These are phyloP conservation scores for Rhinoderma darwinii DNA, from an alignment of 2,113 vertebrate genomes.

Conservation along the genomic window DNA sequence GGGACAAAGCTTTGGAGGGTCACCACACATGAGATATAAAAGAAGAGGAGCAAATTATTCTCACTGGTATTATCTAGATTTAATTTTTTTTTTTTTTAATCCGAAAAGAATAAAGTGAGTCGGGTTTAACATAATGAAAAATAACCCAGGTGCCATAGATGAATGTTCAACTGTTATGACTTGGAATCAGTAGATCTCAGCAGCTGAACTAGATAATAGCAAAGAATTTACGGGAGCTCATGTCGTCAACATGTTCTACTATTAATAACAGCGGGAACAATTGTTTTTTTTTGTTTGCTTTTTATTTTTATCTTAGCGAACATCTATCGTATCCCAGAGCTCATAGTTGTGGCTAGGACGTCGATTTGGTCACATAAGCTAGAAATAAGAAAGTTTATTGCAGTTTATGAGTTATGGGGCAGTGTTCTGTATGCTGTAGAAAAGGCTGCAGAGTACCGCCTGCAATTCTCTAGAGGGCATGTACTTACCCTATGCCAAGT, in stretches of 20 bases:
- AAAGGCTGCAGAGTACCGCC: not conserved
- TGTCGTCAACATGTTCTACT: slow-evolving; percentile 74
- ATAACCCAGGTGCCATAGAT: slow-evolving; percentile 82
- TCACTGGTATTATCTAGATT: slow-evolving; percentile 87
- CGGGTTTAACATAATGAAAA: slow-evolving; percentile 81
- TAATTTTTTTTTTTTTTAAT: slow-evolving; percentile 67
- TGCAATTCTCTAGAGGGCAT: not conserved
- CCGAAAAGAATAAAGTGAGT: slow-evolving; percentile 77
- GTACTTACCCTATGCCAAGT: not conserved
- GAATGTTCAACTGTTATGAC: slow-evolving; percentile 74
- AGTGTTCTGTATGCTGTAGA: not conserved
- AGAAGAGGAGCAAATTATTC: slow-evolving; percentile 89
- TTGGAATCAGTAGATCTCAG: slow-evolving; percentile 78
- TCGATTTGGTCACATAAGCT: slow-evolving; percentile 58
- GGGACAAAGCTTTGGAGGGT: slow-evolving; percentile 86
- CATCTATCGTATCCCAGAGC: slow-evolving; percentile 63
- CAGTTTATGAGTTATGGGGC: not conserved
- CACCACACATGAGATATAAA: slow-evolving; percentile 82
- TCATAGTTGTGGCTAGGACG: slow-evolving; percentile 60
- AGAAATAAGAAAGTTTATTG: slow-evolving; percentile 62
- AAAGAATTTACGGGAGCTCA: slow-evolving; percentile 68
- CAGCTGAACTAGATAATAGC: slow-evolving; percentile 78
- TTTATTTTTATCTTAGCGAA: slow-evolving; percentile 70
- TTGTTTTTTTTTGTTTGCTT: slow-evolving; percentile 61
- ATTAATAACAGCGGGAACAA: slow-evolving; percentile 71